Conservation (phyloP, 2,797 vertebrate genomes). For the Oophaga sylvatica region DNA sequence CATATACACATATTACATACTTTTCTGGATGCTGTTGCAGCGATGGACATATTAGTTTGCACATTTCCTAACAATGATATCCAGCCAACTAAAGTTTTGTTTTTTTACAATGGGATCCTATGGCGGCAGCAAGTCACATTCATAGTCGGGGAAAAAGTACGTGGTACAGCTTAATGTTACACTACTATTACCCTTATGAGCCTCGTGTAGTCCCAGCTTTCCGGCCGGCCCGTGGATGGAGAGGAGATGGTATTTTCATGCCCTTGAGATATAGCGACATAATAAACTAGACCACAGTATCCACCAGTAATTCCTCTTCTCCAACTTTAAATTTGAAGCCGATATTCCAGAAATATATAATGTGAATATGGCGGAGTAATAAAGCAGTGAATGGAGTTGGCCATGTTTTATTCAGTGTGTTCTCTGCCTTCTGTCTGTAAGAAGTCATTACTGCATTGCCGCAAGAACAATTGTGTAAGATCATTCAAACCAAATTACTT, state of each 20-base stretch:
- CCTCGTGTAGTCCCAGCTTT: too few species aligned
- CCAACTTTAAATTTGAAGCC: too few species aligned
- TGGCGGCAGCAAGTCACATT: too few species aligned
- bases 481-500: not conserved
- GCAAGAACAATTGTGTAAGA: not conserved
- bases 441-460: not conserved
- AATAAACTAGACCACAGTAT: not conserved
- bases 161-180: too few species aligned
- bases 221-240: not conserved
- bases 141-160: too few species aligned
- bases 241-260: not conserved
- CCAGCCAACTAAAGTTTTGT: too few species aligned
- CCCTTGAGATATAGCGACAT: not conserved
- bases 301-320: not conserved
- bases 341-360: not conserved
- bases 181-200: too few species aligned
- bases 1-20: too few species aligned
- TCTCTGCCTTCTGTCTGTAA: not conserved
- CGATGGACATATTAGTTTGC: too few species aligned
- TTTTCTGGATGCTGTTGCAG: too few species aligned
- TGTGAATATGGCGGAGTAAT: not conserved
- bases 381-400: not conserved
- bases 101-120: too few species aligned
- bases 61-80: too few species aligned
- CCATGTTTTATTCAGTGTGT: not conserved